Percentiles rank a stretch among this genome's conserved stretches.
These are phyloP conservation scores for Triplophysa siluroides DNA, from an alignment of 2,113 vertebrate genomes.

Conservation along the genomic window DNA sequence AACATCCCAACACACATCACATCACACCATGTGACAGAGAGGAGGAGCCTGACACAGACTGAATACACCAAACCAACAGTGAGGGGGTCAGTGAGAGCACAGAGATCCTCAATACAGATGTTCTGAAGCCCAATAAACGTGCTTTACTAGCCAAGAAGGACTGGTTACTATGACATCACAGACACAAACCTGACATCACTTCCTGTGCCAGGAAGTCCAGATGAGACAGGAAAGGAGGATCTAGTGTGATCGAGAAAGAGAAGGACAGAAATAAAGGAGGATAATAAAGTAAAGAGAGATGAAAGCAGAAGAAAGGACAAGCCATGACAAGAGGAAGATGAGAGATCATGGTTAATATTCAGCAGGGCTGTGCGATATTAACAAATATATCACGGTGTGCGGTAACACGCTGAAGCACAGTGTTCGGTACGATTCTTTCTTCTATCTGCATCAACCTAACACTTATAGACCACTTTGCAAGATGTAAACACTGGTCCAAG, in stretches of 20 bases:
- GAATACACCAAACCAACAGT: conserved; percentile 1
- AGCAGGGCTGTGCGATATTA: no score
- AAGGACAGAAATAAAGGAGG: conserved; percentile 44
- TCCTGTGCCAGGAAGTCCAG: conserved; percentile 86
- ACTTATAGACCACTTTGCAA: no score
- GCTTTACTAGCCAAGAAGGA: neutral
- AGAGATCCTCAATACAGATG: neutral
- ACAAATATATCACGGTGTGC: no score
- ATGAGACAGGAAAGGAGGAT: conserved; percentile 86
- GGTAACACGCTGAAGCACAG: rapidly evolving
- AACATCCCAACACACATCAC: neutral
- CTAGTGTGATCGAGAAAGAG: conserved; percentile 73
- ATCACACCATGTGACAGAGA: neutral
- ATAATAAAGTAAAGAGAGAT: neutral
- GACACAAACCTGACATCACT: conserved; percentile 89
- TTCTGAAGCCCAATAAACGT: neutral
- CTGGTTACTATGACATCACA: conserved; percentile 23
- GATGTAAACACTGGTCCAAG: no score
- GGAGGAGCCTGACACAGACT: neutral
- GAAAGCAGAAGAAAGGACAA: neutral
- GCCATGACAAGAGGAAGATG: neutral
- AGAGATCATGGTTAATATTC: conserved; percentile 18
- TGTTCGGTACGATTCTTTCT: no score
- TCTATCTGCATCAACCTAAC: no score
- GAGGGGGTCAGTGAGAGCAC: neutral